Evolutionary conservation across 2,888 invertebrate species (phyloP), one percentile per base, ranked within the genome.

Genomic region (Macrophya alboannulata): DNA sequence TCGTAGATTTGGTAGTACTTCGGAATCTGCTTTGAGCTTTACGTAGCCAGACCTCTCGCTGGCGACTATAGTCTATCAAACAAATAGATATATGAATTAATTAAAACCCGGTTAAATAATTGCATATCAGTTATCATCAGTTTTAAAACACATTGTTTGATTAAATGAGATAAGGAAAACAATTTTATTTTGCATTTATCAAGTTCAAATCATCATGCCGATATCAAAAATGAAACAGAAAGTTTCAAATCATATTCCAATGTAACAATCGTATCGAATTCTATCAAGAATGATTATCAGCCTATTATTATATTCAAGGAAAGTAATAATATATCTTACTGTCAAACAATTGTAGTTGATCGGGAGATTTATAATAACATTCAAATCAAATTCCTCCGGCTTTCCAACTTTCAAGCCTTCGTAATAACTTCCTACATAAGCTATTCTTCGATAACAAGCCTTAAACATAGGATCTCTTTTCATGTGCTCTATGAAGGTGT

Each of bases 341-440:
- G n/a, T 89, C 91, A 87, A 94, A 92, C 8, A 93, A 92, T 45
- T 87, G 86, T 94, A 93, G 89, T 92, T 92, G 45, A 95, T 92
- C 0, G 96, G 95, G 21, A 96, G 90, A 0, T 94, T 93, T 74
- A 96, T 94, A 4, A 95, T 93, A 6, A 96, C 92, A 91, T 96
- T 95, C 90, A 96, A 94, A 89, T 96, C 96, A 88, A 95, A 96
- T 89, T 96, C 96, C 86, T 95, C 95, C 25, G 96, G 95, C 85
- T 94, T 94, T 3, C 95, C 94, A 0, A 96, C 94, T 91, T 95
- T 95, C 45, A 96, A 94, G n/a, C 94, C 94, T 89, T 96, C 96
- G 86, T 95, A 95, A 62, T 94, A 96, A 89, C 96, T 96, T 15
- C 96, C 96, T 0, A 95, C 95, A 87, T 94, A 95, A 86, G 94